These are phyloP conservation scores for Habrosyne pyritoides DNA, from an alignment of 2,888 invertebrate genomes.

Conservation along the genomic window DNA sequence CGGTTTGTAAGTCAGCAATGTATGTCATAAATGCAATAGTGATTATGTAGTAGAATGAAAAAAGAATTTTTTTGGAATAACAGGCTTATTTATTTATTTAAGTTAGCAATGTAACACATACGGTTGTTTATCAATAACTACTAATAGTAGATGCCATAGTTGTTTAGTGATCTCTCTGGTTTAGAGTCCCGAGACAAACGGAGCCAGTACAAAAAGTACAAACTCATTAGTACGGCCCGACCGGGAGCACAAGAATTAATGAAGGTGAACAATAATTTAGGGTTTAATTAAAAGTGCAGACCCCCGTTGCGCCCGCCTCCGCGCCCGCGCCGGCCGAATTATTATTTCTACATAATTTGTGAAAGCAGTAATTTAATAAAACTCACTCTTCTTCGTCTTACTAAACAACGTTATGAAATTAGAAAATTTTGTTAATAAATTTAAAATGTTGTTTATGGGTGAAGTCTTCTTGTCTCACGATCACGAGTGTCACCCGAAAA, in stretches of 20 bases:
- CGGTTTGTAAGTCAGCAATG: too few species aligned
- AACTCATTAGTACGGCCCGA: constrained; percentile 77
- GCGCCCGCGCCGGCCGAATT: constrained; percentile 56
- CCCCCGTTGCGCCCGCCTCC: constrained; percentile 71
- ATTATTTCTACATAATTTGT: constrained; percentile 80
- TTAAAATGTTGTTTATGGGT: background rate
- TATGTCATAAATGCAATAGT: too few species aligned
- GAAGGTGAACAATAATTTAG: constrained; percentile 83
- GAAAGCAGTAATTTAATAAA: constrained; percentile 81
- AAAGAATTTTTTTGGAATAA: too few species aligned
- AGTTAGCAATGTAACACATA: background rate
- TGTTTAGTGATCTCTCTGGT: constrained; percentile 17
- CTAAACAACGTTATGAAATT: constrained; percentile 39
- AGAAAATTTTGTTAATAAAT: constrained; percentile 33
- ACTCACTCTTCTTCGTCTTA: constrained; percentile 38
- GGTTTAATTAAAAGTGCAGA: constrained; percentile 82
- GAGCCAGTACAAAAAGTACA: constrained; percentile 72
- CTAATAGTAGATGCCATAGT: constrained; percentile 27
- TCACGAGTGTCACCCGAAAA: too few species aligned
- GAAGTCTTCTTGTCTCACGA: background rate
- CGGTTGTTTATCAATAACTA: background rate
- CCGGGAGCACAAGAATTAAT: constrained; percentile 80
- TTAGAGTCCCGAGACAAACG: constrained; percentile 40
- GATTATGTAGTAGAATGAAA: too few species aligned
- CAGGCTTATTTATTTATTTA: background rate